These are phyloP conservation scores for Montipora capitata DNA, from an alignment of 92 coral and sea anemone species.

Conservation along the genomic window DNA sequence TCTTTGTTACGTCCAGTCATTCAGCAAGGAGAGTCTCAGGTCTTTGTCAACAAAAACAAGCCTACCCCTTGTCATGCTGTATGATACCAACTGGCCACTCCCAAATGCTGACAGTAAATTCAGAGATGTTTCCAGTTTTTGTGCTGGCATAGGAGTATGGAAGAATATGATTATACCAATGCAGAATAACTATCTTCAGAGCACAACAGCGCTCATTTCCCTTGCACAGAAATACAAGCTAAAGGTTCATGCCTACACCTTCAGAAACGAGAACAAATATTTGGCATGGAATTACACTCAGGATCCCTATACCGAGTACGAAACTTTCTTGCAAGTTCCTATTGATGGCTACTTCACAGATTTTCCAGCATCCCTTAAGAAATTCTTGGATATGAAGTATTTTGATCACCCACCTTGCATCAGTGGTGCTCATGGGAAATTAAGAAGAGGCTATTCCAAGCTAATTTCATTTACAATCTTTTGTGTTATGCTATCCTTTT, in stretches of 20 bases:
- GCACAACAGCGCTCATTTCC: constrained; percentile 7
- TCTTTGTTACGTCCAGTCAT: constrained; percentile 40
- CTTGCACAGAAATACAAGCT: constrained; percentile 25
- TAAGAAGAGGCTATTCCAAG: not conserved
- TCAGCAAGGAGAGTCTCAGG: constrained; percentile 33
- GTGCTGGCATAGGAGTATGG: constrained; percentile 36
- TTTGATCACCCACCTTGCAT: not conserved
- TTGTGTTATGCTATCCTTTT: not conserved
- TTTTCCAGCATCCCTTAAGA: constrained; percentile 31
- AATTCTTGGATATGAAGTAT: constrained; percentile 21
- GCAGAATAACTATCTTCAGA: not conserved
- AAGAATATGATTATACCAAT: constrained; percentile 29
- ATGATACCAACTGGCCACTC: not conserved
- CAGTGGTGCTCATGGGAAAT: not conserved
- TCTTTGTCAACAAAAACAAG: constrained; percentile 35
- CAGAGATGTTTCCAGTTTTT: constrained; percentile 1
- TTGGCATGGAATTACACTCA: constrained; percentile 51
- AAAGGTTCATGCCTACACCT: constrained; percentile 25
- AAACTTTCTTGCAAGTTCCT: constrained; percentile 19
- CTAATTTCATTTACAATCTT: not conserved
- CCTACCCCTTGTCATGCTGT: constrained; percentile 31
- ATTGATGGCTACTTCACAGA: constrained; percentile 47
- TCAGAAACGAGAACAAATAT: constrained; percentile 31
- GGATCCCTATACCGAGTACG: constrained; percentile 30
- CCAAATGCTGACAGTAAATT: not conserved